Evolutionary conservation across 2,888 invertebrate genomes (phyloP), one percentile per base, ranked within the genome.

Genomic region (Synergus laeviventris): DNA sequence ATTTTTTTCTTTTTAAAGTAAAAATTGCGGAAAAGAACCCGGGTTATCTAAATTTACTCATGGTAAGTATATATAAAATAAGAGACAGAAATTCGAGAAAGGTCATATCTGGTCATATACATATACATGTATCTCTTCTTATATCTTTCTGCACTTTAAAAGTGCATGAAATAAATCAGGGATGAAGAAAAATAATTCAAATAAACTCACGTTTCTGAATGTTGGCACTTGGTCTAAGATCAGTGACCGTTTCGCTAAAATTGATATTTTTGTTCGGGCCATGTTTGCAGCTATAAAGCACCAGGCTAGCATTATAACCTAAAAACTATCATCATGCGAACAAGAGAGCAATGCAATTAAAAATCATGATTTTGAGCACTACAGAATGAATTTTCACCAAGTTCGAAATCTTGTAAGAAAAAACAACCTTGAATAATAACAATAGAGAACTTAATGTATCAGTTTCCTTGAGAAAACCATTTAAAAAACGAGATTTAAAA

Each of bases 401-500:
- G 9, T 49, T 21, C 12, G 8, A n/a, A n/a, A 49, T 9, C 24
- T n/a, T 31, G 1, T 3, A 14, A 49, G 16, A 21, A 16, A 8
- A 9, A 31, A 14, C 49, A 49, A 3, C 31, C 14, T 31, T 49
- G 4, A 0, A 5, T 16, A 49, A 24, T 45, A 1, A 31, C 42
- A 8, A 49, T 9, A 16, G 31, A 49, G 24, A 49, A 42, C 16
- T 49, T 16, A 31, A 24, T 8, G 12, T 70, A 49, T 70, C 24
- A 18, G 11, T 70, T 70, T 24, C 31, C 31, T 70, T 31, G 45
- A 49, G 31, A 49, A 49, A 64, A n/a, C n/a, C 21, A 16, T 70
- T 66, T 31, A 49, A 49, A 70, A 70, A 70, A 70, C n/a, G 16
- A 45, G 31, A 70, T 70, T 49, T 49, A 70, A 70, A 70, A 70